Conservation (phyloP, 1,140 invertebrate species). For the Scaptomyza pallida region DNA sequence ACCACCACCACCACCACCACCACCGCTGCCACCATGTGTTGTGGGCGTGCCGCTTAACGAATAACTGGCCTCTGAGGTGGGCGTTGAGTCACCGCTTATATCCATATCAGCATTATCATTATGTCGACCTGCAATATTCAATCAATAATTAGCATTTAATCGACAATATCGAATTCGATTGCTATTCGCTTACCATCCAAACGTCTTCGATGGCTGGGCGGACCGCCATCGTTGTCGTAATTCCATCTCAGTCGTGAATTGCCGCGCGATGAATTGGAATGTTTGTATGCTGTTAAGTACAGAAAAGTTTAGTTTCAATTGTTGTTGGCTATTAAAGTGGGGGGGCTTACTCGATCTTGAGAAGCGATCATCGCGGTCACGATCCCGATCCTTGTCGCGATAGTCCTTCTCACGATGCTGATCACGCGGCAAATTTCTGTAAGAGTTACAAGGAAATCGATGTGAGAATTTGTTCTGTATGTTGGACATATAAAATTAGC, state of each 20-base stretch:
- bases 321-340: not conserved
- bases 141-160: not conserved
- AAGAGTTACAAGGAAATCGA: not conserved
- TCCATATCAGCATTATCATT: conserved; percentile 90
- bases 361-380: conserved; percentile 84
- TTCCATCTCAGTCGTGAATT: conserved; percentile 84
- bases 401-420: conserved; percentile 84
- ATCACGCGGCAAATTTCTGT: conserved; percentile 84
- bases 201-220: conserved; percentile 81
- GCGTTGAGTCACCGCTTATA: conserved; percentile 92
- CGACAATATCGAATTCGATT: not conserved
- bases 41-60: conserved; percentile 80
- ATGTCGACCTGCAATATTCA: conserved; percentile 58
- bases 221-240: conserved; percentile 80
- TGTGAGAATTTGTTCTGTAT: not conserved
- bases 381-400: conserved; percentile 84
- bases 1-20: conserved; percentile 42
- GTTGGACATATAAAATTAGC: not conserved
- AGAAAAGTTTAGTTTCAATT: not conserved
- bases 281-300: conserved; percentile 87
- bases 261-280: conserved; percentile 89
- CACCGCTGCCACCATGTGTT: conserved; percentile 57
- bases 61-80: conserved; percentile 89
- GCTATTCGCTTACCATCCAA: conserved; percentile 68
- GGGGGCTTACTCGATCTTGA: conserved; percentile 76